Evolutionary conservation across 2,113 vertebrate species (phyloP), one percentile per base, ranked within the genome.

Genomic region (Stegostoma tigrinum): DNA sequence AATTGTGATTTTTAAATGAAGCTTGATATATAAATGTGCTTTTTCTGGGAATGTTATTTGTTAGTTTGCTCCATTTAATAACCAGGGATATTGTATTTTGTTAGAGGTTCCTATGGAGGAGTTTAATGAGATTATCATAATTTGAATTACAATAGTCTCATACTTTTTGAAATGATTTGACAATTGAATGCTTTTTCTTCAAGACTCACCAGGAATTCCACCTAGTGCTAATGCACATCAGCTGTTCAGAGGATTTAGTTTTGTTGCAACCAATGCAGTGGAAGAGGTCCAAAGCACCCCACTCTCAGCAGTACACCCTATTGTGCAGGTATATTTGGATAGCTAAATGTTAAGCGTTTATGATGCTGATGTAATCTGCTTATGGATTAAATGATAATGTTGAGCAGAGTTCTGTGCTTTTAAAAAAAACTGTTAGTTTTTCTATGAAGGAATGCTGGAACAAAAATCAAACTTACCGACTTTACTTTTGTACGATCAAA

Each of bases 191-290:
- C 96, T 66, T 97, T 85, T 68, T 5, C 96, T 96, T 70, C 78
- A 48, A 99, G 99, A 99, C 98, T 99, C 99, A 96, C 99, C 99
- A 96, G 99, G 99, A 96, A 98, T 99, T 96, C 99, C 99, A 23
- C 98, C 99, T 68, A 99, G 99, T 96, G 99, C 99, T 19, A 99
- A 99, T 0, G 98, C 99, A 95, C 99, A 99, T 97, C 99, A 99
- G 96, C 98, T 99, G 96, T 99, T 99, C 97, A 99, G 99, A 98
- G 99, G 99, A 96, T 99, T 99, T 97, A 99, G 99, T 96, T 99
- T 99, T 97, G 99, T 99, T 96, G 98, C 99, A 72, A 98, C 98
- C 5, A 97, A 98, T 96, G 97, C 98, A 42, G 97, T 98, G 97
- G 99, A 99, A 97, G 99, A 99, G 95, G 98, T 98, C 97, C 99